phyloP scores from a whole-genome alignment of 1,140 invertebrate species.

The Euwallacea similis region DNA sequence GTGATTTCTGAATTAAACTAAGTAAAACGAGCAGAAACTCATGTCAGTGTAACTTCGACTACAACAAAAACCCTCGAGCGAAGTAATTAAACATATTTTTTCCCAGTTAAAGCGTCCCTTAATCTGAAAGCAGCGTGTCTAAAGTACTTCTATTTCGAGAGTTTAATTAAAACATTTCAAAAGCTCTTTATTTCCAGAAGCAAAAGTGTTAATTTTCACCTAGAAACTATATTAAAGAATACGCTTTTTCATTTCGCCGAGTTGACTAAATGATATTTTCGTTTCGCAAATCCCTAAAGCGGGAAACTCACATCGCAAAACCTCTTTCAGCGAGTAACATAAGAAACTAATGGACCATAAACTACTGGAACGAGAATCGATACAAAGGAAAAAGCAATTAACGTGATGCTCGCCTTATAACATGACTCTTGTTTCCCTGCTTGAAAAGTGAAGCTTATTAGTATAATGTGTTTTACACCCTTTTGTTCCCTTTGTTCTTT shows the following conservation, averaged over 20 bases:
- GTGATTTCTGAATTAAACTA: too few species aligned
- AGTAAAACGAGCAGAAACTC: too few species aligned
- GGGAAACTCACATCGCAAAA: conserved; percentile 24
- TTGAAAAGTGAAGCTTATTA: conserved; percentile 34
- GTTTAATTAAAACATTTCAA: conserved; percentile 18
- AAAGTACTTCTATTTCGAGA: conserved; percentile 9
- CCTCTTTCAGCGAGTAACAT: conserved; percentile 25
- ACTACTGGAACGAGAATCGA: conserved; percentile 36
- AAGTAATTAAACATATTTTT: conserved; percentile 16
- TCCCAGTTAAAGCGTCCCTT: conserved; percentile 5
- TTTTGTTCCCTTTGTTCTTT: conserved; percentile 2
- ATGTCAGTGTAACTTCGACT: too few species aligned
- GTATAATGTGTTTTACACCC: conserved; percentile 15
- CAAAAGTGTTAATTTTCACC: conserved; percentile 22
- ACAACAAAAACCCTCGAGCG: conserved; percentile 9
- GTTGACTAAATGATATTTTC: conserved; percentile 12
- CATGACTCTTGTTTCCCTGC: conserved; percentile 31
- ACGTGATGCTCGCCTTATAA: conserved; percentile 38
- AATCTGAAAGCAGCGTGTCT: conserved; percentile 8
- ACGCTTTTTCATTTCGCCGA: conserved; percentile 20
- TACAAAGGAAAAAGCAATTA: conserved; percentile 39
- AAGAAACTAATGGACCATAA: conserved; percentile 40
- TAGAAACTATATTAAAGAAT: conserved; percentile 26
- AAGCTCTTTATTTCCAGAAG: conserved; percentile 20
- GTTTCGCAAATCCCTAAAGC: conserved; percentile 10